phyloP scores from a whole-genome alignment of 2,888 invertebrate species.

The Zhengitettix transpicula region DNA sequence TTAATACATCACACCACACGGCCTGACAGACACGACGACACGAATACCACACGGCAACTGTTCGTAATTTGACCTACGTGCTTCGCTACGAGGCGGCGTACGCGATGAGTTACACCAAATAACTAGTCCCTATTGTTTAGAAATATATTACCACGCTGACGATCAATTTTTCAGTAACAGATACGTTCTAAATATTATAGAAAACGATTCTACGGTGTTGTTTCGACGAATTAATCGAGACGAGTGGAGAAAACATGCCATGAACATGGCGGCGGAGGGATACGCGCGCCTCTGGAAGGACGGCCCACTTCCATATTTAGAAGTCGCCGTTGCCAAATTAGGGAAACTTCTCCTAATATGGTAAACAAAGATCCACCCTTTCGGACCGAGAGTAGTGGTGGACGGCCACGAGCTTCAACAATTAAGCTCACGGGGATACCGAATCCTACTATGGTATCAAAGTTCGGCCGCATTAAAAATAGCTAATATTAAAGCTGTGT shows the following conservation, averaged over 20 bases:
- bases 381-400: constrained; percentile 17
- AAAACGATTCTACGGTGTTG: too few species aligned
- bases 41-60: constrained; percentile 15
- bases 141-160: background rate
- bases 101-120: constrained; percentile 21
- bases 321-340: constrained; percentile 64
- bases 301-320: constrained; percentile 66
- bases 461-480: too few species aligned
- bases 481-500: too few species aligned
- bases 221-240: too few species aligned
- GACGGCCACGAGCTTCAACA: background rate
- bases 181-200: too few species aligned
- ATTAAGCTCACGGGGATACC: background rate
- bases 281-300: constrained; percentile 24
- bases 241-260: too few species aligned
- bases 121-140: constrained; percentile 14
- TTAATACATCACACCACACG: constrained; percentile 12
- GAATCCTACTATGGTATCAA: too few species aligned
- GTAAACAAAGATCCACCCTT: constrained; percentile 64
- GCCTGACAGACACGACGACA: constrained; percentile 11
- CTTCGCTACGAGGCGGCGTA: constrained; percentile 21
- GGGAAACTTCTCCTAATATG: constrained; percentile 65
- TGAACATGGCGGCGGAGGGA: constrained; percentile 9
- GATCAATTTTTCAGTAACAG: too few species aligned
- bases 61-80: constrained; percentile 31